Percentiles rank a stretch among this genome's conserved stretches.
Evolutionary conservation across 2,113 vertebrate genomes (phyloP).

Genomic region (Columba janthina): DNA sequence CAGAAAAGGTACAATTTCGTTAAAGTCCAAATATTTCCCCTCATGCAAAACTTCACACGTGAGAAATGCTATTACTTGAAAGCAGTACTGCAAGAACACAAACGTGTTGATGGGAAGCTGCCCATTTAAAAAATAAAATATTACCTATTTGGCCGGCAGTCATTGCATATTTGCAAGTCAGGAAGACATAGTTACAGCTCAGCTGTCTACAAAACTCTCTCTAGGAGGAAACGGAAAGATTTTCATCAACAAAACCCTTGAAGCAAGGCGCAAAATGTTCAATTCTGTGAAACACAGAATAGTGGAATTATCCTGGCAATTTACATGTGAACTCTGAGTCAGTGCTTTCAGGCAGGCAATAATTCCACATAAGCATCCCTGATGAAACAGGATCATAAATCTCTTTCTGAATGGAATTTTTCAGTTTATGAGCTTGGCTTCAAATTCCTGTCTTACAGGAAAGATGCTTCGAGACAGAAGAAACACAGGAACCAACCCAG

Average conservation of each 20-base stretch:
- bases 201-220: not conserved
- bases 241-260: not conserved
- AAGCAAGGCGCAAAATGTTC: not conserved
- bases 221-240: not conserved
- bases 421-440: not conserved
- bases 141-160: not conserved
- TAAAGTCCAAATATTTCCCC: not conserved
- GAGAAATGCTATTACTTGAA: not conserved
- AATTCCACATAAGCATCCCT: conserved; percentile 11
- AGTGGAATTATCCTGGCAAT: conserved; percentile 31
- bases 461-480: not conserved
- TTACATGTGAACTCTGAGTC: conserved; percentile 46
- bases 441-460: not conserved
- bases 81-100: not conserved
- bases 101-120: not conserved
- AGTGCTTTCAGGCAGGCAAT: conserved; percentile 23
- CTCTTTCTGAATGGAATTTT: not conserved
- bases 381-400: conserved; percentile 41
- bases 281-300: not conserved
- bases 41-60: not conserved
- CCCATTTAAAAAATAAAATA: not conserved
- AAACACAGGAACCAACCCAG: not conserved
- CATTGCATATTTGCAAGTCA: not conserved
- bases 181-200: not conserved
- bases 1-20: not conserved